A percentile compares a stretch with the other conserved stretches of the same genome.
These are phyloP conservation scores for Chelonus formosanus DNA, from an alignment of 2,888 invertebrate genomes.

Conservation along the genomic window DNA sequence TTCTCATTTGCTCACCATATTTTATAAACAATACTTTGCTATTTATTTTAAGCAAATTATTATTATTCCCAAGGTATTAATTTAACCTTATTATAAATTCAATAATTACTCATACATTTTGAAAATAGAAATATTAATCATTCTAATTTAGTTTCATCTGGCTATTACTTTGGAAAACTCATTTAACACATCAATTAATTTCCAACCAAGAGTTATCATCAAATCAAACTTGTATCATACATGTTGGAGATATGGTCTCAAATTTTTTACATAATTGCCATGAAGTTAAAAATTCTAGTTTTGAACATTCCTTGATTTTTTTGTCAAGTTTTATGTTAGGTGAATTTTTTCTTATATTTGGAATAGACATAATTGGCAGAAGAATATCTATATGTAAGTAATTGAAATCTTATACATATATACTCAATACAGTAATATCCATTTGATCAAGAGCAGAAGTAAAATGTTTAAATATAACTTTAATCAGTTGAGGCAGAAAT, in stretches of 20 bases:
- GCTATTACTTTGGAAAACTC: conserved; percentile 48
- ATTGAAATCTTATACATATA: background rate
- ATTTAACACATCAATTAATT: conserved; percentile 17
- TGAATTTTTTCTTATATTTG: conserved; percentile 45
- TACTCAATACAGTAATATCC: background rate
- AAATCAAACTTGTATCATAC: conserved; percentile 39
- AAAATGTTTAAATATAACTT: too few species aligned
- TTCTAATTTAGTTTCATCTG: conserved; percentile 44
- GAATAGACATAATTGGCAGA: conserved; percentile 47
- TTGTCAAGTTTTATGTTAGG: conserved; percentile 49
- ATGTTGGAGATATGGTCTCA: conserved; percentile 40
- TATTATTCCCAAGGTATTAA: conserved; percentile 51
- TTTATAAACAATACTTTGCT: conserved; percentile 40
- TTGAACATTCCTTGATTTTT: conserved; percentile 42
- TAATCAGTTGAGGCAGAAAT: background rate
- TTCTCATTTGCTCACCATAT: conserved; percentile 35
- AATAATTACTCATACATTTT: conserved; percentile 7
- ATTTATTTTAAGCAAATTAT: conserved; percentile 38
- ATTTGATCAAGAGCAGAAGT: too few species aligned
- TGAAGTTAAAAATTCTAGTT: conserved; percentile 41
- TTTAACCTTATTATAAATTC: background rate
- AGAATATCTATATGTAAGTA: conserved; percentile 44
- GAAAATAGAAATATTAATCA: background rate
- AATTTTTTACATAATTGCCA: conserved; percentile 46
- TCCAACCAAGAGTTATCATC: background rate